phyloP scores from a whole-genome alignment of 2,113 vertebrate genomes.

The Hystrix brachyura region DNA sequence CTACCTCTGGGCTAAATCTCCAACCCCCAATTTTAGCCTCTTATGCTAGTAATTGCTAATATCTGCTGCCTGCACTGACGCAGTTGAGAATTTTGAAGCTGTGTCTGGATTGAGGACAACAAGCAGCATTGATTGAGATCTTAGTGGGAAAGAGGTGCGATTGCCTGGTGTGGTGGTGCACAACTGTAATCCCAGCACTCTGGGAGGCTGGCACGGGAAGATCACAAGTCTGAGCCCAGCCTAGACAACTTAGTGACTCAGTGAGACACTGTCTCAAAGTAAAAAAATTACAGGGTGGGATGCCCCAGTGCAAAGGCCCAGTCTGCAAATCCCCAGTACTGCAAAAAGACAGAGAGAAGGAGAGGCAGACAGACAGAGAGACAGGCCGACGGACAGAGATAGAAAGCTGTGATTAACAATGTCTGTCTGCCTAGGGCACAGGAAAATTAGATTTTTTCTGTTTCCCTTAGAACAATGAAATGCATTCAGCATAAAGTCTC shows the following conservation, averaged over 20 bases:
- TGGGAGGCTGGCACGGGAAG: not conserved
- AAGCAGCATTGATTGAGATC: not conserved
- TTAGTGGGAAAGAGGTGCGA: not conserved
- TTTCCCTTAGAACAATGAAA: not conserved
- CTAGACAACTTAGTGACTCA: not conserved
- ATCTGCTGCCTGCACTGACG: not conserved
- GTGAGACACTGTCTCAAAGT: not conserved
- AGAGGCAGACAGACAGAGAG: not conserved
- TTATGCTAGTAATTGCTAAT: not conserved
- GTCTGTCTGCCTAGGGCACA: conserved; percentile 25
- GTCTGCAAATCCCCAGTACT: not conserved
- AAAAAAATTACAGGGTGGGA: not conserved
- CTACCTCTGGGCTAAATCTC: no score
- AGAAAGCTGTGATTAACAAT: conserved; percentile 11
- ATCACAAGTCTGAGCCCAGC: not conserved
- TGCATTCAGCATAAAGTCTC: not conserved
- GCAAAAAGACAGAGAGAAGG: not conserved
- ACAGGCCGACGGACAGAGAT: not conserved
- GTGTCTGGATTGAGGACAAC: not conserved
- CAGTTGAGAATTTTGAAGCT: not conserved
- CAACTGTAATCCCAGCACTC: not conserved
- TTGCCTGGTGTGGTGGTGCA: not conserved
- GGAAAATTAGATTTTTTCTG: not conserved
- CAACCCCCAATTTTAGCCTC: not conserved
- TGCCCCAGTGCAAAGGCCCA: not conserved